A percentile compares a stretch with the other conserved stretches of the same genome.
phyloP scores from a whole-genome alignment of 2,888 invertebrate genomes.

The Onchidella celtica region DNA sequence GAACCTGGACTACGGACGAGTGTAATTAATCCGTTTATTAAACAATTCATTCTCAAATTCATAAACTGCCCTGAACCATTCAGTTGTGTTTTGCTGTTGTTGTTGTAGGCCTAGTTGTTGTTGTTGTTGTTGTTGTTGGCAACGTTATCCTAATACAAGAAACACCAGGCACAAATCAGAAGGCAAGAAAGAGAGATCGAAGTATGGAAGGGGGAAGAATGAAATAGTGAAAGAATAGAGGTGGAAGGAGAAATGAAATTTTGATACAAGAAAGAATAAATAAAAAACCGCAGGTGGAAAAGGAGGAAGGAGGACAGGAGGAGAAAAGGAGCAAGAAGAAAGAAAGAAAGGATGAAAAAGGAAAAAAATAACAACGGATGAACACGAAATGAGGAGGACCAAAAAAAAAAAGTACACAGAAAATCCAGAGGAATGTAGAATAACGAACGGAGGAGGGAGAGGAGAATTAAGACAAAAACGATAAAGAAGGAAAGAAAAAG shows the following conservation, averaged over 20 bases:
- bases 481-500: background rate
- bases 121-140: too few species aligned
- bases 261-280: background rate
- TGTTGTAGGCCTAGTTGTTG: too few species aligned
- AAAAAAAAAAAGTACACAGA: background rate
- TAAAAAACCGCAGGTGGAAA: background rate
- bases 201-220: slow-evolving; percentile 3
- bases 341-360: background rate
- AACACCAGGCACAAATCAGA: background rate
- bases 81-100: too few species aligned
- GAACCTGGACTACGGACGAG: too few species aligned
- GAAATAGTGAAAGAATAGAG: slow-evolving; percentile 10
- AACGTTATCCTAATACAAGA: too few species aligned
- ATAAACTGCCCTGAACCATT: background rate
- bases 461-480: background rate
- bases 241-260: slow-evolving; percentile 14
- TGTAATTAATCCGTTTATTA: too few species aligned
- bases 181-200: background rate
- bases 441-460: background rate
- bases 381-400: background rate
- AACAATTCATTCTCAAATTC: background rate
- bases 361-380: background rate
- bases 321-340: slow-evolving; percentile 24
- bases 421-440: background rate
- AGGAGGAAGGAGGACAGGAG: background rate